Evolutionary conservation across 2,888 invertebrate genomes (phyloP), one percentile per base, ranked within the genome.

Genomic region (Lasioglossum pauxillum): DNA sequence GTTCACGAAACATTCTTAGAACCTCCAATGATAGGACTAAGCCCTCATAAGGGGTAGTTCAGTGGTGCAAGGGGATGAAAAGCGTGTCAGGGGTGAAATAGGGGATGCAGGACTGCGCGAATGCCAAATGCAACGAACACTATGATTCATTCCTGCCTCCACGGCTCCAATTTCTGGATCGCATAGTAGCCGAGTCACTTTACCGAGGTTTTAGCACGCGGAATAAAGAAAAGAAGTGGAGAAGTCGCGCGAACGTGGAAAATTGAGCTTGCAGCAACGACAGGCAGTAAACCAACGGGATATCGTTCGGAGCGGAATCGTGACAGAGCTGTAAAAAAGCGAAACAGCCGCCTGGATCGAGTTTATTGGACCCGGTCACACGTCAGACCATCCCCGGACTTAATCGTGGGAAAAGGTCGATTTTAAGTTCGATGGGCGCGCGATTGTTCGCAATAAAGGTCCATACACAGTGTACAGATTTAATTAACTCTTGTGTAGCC

Each of bases 281-380:
- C 35, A 53, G 23, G 74, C 74, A 35, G 53, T 53, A 35, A 75
- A 53, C 2, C 53, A 14, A 19, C 74, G 35, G 19, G 31, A 46
- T 78, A 75, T 78, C 57, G 73, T 53, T 27, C 44, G 69, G 23
- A 35, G 8, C 27, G 46, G 41, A 35, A 78, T 75, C 74, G 75
- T 60, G 49, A 78, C 75, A 60, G 19, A 19, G 41, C 38, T 49
- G 79, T 72, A 79, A 79, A 69, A 44, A 84, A 41, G 16, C 27
- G 27, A 44, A 72, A 57, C 57, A 23, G 27, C 44, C 31, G 31
- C 35, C 35, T 14, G 74, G 57, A 44, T 83, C 49, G 75, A 84
- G 75, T 84, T 84, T 84, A 84, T 84, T 64, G 85, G 35, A 19
- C 23, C 16, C 46, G 44, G 35, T 80, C 78, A 57, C 31, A n/a